Percentiles rank a stretch among this genome's conserved stretches.
These are phyloP conservation scores for Piscicola geometra DNA, from an alignment of 2,888 invertebrate species.

Conservation along the genomic window DNA sequence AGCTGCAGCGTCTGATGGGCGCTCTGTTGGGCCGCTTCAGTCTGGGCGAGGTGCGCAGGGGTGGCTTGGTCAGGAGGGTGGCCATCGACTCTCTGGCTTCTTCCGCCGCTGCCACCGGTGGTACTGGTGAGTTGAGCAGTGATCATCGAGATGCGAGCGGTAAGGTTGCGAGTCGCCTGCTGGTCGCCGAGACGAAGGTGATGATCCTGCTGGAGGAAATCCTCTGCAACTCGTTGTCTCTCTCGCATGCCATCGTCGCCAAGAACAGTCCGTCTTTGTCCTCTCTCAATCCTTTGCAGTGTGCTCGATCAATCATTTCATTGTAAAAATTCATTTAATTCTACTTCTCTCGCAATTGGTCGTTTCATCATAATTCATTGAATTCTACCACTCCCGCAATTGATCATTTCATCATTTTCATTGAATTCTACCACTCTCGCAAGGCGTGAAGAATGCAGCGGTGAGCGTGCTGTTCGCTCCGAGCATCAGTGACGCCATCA, in stretches of 20 bases:
- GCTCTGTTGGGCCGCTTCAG: slow-evolving; percentile 69
- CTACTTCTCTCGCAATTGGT: not conserved
- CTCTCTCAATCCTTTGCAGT: not conserved
- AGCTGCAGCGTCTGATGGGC: slow-evolving; percentile 72
- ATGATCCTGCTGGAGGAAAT: slow-evolving; percentile 49
- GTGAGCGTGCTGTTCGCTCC: slow-evolving; percentile 7
- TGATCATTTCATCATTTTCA: too few species aligned
- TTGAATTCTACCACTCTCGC: not conserved
- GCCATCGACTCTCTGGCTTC: not conserved
- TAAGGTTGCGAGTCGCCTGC: not conserved
- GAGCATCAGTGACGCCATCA: slow-evolving; percentile 10
- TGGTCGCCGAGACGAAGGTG: slow-evolving; percentile 43
- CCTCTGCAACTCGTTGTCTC: slow-evolving; percentile 51
- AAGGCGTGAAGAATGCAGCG: not conserved
- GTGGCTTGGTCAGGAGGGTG: slow-evolving; percentile 36
- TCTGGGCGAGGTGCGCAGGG: slow-evolving; percentile 48
- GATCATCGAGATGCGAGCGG: too few species aligned
- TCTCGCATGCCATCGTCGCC: slow-evolving; percentile 50
- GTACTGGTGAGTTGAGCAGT: slow-evolving; percentile 13
- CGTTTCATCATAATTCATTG: too few species aligned
- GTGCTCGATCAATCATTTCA: not conserved
- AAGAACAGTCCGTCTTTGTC: slow-evolving; percentile 45
- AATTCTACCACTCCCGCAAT: too few species aligned
- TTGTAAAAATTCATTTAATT: too few species aligned
- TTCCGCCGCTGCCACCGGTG: not conserved